These are phyloP conservation scores for Hydrolagus colliei DNA, from an alignment of 2,797 vertebrate species.

Conservation along the genomic window DNA sequence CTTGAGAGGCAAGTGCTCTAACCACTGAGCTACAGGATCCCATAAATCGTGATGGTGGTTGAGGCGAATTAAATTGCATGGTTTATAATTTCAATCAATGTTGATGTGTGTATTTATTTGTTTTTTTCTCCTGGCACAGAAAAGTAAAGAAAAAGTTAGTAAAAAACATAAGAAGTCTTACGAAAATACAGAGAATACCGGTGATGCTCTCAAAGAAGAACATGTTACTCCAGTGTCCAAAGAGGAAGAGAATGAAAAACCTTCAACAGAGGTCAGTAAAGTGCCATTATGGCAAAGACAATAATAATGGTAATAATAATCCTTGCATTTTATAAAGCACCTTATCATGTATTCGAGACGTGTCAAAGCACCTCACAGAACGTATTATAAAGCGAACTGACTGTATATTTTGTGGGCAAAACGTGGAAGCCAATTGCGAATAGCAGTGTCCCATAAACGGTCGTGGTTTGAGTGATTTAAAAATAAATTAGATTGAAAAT, in stretches of 20 bases:
- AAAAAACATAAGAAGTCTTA: slow-evolving; percentile 58
- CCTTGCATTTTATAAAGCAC: too few species aligned
- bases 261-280: background rate
- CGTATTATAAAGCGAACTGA: too few species aligned
- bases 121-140: slow-evolving; percentile 46
- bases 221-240: slow-evolving; percentile 16
- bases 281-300: background rate
- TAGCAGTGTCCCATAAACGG: too few species aligned
- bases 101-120: background rate
- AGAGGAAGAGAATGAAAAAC: slow-evolving; percentile 26
- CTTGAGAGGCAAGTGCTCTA: too few species aligned
- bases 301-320: too few species aligned
- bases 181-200: slow-evolving; percentile 34
- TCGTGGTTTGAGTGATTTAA: too few species aligned
- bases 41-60: background rate
- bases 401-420: too few species aligned
- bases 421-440: too few species aligned
- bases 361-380: too few species aligned
- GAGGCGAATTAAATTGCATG: background rate
- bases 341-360: too few species aligned
- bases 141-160: slow-evolving; percentile 70
- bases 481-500: too few species aligned
- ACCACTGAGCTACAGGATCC: too few species aligned
- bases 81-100: background rate
- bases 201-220: slow-evolving; percentile 53